These are phyloP conservation scores for Poeciliopsis retropinna DNA, from an alignment of 2,113 vertebrate genomes.

Conservation along the genomic window DNA sequence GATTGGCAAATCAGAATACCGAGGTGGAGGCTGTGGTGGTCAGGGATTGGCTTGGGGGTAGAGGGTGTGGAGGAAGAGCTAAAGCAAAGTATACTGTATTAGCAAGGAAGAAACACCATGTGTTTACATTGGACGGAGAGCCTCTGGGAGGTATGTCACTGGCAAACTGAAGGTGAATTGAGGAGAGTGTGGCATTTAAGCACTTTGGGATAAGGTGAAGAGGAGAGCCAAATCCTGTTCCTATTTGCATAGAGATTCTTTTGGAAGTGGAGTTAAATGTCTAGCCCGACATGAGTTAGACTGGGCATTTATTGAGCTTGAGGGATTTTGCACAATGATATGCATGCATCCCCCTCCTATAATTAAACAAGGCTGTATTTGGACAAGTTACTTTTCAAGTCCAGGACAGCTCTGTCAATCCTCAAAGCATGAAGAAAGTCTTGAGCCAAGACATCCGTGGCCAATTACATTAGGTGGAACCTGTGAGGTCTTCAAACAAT, in stretches of 20 bases:
- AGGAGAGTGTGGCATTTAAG: conserved; percentile 67
- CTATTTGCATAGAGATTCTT: conserved; percentile 75
- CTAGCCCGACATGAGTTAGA: conserved; percentile 60
- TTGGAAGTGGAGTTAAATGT: conserved; percentile 60
- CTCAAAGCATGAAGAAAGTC: conserved; percentile 58
- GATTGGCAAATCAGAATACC: conserved; percentile 81
- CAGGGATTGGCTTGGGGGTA: conserved; percentile 54
- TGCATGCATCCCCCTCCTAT: conserved; percentile 62
- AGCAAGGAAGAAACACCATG: conserved; percentile 71
- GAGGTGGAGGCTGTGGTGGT: conserved; percentile 71
- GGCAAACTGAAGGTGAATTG: conserved; percentile 60
- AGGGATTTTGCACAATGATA: conserved; percentile 56
- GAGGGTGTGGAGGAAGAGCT: conserved; percentile 25
- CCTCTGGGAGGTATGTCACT: conserved; percentile 74
- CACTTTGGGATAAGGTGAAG: conserved; percentile 65
- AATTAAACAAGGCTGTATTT: conserved; percentile 78
- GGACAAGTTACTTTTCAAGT: conserved; percentile 68
- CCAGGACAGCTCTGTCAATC: conserved; percentile 63
- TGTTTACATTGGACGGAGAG: conserved; percentile 78
- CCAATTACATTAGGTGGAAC: conserved; percentile 66
- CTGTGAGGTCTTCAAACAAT: conserved; percentile 72
- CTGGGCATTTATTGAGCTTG: conserved; percentile 48
- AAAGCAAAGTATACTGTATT: conserved; percentile 46
- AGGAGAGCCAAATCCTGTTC: conserved; percentile 70
- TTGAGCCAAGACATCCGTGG: conserved; percentile 60